Evolutionary conservation across 2,888 invertebrate species (phyloP), one percentile per base, ranked within the genome.

Genomic region (Pachliopta kotzebuea): DNA sequence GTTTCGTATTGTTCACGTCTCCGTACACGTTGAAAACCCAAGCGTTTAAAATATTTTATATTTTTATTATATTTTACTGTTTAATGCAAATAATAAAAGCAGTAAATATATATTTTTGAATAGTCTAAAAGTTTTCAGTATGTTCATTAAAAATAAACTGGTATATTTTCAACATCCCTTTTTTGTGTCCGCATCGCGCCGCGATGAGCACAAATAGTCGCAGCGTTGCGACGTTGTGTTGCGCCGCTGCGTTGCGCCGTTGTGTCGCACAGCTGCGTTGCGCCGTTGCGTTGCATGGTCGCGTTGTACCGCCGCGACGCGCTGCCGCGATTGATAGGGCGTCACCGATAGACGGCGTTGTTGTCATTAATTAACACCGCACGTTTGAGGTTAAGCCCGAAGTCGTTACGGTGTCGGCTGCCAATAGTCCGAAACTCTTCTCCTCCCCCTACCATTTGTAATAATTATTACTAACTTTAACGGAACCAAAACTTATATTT

Each of bases 341-440:
- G 86, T 85, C 81, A 76, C 84, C 83, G 83, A 85, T 85, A 85
- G 86, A 89, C 87, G 86, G 83, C 84, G 76, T 72, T 77, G 79
- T 75, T 77, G 77, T 73, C 79, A 84, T 87, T 88, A 88, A 88
- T 89, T 88, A 87, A 78, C 83, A 76, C 81, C 76, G 76, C 72
- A 72, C 76, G 74, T 74, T 74, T 74, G 78, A 75, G 77, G 74
- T 74, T 73, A 71, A 70, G 71, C 72, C 77, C 79, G 69, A 69
- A 73, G 74, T 72, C 79, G 81, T 77, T 75, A 78, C 78, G 76
- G 77, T 74, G 76, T 72, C 71, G 76, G 68, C 62, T 74, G 75
- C 80, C 82, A 87, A 86, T 87, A 81, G 86, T 68, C 81, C 84
- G 83, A 69, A 79, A 69, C 73, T 52, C 70, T 67, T 55, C 62